Conservation (phyloP, 2,113 vertebrate species). For the Mastomys natalensis region DNA sequence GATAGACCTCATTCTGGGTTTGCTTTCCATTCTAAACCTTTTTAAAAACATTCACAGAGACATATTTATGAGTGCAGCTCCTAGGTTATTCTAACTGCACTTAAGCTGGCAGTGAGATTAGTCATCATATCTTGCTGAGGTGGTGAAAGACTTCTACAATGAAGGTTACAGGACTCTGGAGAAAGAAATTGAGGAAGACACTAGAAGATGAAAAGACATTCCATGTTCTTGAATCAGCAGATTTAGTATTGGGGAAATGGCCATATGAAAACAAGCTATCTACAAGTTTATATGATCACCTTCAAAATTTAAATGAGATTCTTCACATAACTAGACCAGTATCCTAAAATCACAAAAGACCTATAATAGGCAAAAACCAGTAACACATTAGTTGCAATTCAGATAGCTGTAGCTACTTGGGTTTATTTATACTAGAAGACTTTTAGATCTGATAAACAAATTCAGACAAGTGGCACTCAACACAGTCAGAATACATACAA, state of each 20-base stretch:
- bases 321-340: neutral
- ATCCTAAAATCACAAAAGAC: neutral
- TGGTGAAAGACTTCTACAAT: neutral
- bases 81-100: neutral
- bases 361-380: neutral
- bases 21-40: neutral
- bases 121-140: neutral
- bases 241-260: neutral
- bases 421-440: neutral
- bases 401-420: neutral
- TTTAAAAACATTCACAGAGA: neutral
- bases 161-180: neutral
- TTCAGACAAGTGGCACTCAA: neutral
- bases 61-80: neutral
- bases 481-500: neutral
- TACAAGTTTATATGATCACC: neutral
- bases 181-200: neutral
- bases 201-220: neutral
- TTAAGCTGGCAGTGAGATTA: neutral
- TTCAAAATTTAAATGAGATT: neutral
- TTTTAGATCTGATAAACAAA: neutral
- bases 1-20: neutral
- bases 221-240: neutral
- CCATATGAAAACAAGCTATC: neutral
- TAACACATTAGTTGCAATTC: neutral